Evolutionary conservation across 2,888 invertebrate species (phyloP), one percentile per base, ranked within the genome.

Genomic region (Calameuta pallipes): DNA sequence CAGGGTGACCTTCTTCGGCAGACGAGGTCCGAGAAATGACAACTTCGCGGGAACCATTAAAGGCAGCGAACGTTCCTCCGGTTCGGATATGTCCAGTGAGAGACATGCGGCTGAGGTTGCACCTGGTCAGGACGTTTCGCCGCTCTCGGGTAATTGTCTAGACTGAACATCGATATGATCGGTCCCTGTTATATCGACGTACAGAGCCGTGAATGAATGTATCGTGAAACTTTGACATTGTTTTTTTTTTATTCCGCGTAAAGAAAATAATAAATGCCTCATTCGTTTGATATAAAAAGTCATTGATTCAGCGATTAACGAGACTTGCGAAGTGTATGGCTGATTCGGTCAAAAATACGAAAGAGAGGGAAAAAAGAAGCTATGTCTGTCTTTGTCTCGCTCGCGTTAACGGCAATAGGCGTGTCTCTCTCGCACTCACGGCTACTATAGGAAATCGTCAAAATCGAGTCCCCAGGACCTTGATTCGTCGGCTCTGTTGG

Each of bases 51-150:
- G 23, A 4, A 9, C 12, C n/a, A 31, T 13, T 0, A 12, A 71
- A 3, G 31, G 9, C 76, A 83, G 83, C 75, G 78, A 76, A 4
- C 78, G 74, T 36, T 87, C 85, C 15, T 80, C 84, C 11, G 75
- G 36, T 6, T 83, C 81, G 33, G 78, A 37, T 4, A 71, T 80
- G 41, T 79, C 80, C 23, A 77, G 79, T 41, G 83, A 80, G 31
- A 76, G 35, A 13, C 76, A 41, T 0, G 71, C 23, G 13, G 71
- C 11, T 33, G 33, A 71, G 11, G 31, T 34, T 34, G 33, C 31
- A 12, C 13, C 31, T 23, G 34, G 34, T 71, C 31, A 31, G 33
- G 13, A 31, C 6, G 13, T 34, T 31, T 15, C 9, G 33, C 13
- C 71, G 31, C 12, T 31, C 31, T 23, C 71, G 71, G 71, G 9